Percentiles rank a stretch among this genome's conserved stretches.
These are phyloP conservation scores for Nymphalis c-album DNA, from an alignment of 2,888 invertebrate genomes.

Conservation along the genomic window DNA sequence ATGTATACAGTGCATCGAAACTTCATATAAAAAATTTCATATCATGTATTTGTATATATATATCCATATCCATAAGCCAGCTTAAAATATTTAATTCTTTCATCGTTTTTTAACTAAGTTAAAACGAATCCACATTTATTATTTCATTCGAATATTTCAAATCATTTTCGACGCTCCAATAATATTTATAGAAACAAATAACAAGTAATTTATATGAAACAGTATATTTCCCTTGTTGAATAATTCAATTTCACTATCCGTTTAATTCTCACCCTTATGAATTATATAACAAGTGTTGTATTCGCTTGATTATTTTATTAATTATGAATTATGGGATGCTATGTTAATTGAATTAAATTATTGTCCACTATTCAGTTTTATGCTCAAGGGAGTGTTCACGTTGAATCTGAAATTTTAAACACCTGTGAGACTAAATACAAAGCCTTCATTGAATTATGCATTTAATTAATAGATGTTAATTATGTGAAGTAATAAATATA, in stretches of 20 bases:
- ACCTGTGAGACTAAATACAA: slow-evolving; percentile 9
- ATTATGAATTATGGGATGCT: neutral
- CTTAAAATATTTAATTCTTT: too few relatives aligned
- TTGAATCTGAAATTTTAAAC: slow-evolving; percentile 9
- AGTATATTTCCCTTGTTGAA: slow-evolving; percentile 4
- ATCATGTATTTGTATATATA: too few relatives aligned
- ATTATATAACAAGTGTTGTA: neutral
- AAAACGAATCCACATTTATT: too few relatives aligned
- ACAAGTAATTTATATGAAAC: slow-evolving; percentile 5
- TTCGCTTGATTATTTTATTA: neutral
- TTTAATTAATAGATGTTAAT: neutral
- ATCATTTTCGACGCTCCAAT: neutral
- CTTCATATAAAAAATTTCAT: too few relatives aligned
- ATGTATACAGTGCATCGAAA: too few relatives aligned
- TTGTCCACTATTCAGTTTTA: slow-evolving; percentile 13
- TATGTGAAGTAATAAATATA: too few relatives aligned
- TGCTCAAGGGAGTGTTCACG: neutral
- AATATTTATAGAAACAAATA: slow-evolving; percentile 3
- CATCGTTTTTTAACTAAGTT: too few relatives aligned
- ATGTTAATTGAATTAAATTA: slow-evolving; percentile 18
- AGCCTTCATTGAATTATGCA: neutral
- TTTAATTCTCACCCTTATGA: neutral
- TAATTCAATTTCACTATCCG: neutral
- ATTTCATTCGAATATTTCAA: neutral
- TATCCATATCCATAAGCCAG: too few relatives aligned